phyloP scores from a whole-genome alignment of 2,888 invertebrate species.

The Eurytoma adleriae region DNA sequence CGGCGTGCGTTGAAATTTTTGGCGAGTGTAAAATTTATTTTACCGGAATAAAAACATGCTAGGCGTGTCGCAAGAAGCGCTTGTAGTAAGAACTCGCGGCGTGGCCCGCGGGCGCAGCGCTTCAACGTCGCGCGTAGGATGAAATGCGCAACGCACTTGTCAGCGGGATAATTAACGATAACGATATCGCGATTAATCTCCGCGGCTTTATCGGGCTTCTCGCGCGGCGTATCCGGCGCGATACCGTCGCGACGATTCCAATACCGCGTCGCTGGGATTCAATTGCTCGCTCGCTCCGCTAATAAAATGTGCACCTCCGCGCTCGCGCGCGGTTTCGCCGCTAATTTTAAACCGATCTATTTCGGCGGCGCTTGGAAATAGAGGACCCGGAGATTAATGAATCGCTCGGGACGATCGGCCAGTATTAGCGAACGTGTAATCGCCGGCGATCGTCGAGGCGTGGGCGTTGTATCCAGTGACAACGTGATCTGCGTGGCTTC shows the following conservation, averaged over 20 bases:
- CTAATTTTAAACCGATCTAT: neutral
- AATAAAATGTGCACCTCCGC: neutral
- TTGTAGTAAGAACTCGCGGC: neutral
- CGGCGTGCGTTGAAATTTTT: too few relatives aligned
- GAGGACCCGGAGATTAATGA: neutral
- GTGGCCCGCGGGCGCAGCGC: too few relatives aligned
- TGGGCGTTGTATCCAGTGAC: too few relatives aligned
- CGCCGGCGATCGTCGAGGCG: too few relatives aligned
- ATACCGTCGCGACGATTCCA: neutral
- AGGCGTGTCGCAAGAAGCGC: too few relatives aligned
- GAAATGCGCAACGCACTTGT: neutral
- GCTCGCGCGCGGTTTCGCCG: neutral
- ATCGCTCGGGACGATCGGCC: neutral
- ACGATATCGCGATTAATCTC: slow-evolving; percentile 30
- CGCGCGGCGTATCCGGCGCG: neutral
- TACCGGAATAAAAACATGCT: too few relatives aligned
- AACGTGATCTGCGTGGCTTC: too few relatives aligned
- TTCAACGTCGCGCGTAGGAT: neutral
- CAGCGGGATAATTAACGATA: neutral
- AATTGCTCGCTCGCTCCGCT: neutral
- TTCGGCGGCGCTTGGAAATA: neutral
- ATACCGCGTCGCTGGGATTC: slow-evolving; percentile 15
- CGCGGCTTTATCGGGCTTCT: slow-evolving; percentile 24
- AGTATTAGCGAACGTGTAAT: neutral
- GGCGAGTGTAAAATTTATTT: too few relatives aligned